phyloP scores from a whole-genome alignment of 2,113 vertebrate genomes.

The Accipiter virgatus region DNA sequence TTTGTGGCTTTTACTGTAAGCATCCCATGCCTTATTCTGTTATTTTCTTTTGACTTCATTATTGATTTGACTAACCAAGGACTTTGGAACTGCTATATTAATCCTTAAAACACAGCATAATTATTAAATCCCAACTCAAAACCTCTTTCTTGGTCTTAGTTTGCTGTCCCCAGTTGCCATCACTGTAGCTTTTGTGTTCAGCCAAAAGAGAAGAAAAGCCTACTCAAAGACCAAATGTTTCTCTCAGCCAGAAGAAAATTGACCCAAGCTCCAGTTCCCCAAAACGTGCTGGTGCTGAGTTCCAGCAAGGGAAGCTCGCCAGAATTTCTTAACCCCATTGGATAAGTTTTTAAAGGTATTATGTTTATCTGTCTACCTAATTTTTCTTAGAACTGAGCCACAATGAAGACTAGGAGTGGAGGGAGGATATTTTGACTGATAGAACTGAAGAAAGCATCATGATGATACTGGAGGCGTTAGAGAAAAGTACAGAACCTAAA shows the following conservation, averaged over 20 bases:
- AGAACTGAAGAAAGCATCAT: background rate
- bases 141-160: background rate
- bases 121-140: background rate
- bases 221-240: background rate
- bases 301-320: background rate
- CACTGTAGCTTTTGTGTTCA: background rate
- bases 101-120: background rate
- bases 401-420: background rate
- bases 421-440: background rate
- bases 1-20: background rate
- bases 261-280: background rate
- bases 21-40: background rate
- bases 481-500: background rate
- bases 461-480: background rate
- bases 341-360: background rate
- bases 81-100: background rate
- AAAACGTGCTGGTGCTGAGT: background rate
- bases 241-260: background rate
- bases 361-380: background rate
- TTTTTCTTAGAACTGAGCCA: background rate
- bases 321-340: background rate
- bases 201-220: background rate
- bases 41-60: background rate
- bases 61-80: background rate
- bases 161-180: background rate